Conservation (phyloP, 2,888 invertebrate species). For the Nemotelus pantherinus region DNA sequence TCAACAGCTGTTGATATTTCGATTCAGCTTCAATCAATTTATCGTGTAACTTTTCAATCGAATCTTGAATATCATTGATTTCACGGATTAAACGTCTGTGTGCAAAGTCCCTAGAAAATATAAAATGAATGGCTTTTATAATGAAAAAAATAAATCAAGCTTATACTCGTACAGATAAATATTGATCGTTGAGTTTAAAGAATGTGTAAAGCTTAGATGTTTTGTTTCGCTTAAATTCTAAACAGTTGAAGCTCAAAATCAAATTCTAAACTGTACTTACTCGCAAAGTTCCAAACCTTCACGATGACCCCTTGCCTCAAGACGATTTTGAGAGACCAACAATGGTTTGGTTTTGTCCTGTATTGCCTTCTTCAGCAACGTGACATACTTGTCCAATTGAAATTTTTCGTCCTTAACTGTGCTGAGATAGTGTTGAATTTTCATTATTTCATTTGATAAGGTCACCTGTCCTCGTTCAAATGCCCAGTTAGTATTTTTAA, state of each 20-base stretch:
- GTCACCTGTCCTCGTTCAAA: constrained; percentile 80
- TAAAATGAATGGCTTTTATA: background rate
- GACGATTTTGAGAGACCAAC: constrained; percentile 87
- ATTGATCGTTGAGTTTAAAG: no score
- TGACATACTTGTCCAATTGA: constrained; percentile 91
- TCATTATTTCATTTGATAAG: constrained; percentile 84
- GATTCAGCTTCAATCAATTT: constrained; percentile 86
- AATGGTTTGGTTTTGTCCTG: constrained; percentile 86
- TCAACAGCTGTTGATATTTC: constrained; percentile 84
- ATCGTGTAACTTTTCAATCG: constrained; percentile 81
- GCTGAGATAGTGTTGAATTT: constrained; percentile 71
- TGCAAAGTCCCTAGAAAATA: constrained; percentile 68
- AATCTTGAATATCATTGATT: constrained; percentile 84
- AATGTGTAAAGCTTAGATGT: background rate
- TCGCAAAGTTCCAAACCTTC: constrained; percentile 90
- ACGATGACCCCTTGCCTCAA: constrained; percentile 88
- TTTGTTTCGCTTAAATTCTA: background rate
- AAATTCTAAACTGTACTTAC: constrained; percentile 66
- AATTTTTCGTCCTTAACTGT: constrained; percentile 87
- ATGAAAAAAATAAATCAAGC: constrained; percentile 71
- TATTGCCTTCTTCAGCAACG: constrained; percentile 87
- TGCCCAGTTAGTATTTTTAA: constrained; percentile 85
- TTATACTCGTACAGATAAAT: background rate
- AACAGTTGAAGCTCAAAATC: background rate
- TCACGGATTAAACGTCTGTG: constrained; percentile 77